Evolutionary conservation across 2,113 vertebrate genomes (phyloP).

Genomic region (Albula goreensis): DNA sequence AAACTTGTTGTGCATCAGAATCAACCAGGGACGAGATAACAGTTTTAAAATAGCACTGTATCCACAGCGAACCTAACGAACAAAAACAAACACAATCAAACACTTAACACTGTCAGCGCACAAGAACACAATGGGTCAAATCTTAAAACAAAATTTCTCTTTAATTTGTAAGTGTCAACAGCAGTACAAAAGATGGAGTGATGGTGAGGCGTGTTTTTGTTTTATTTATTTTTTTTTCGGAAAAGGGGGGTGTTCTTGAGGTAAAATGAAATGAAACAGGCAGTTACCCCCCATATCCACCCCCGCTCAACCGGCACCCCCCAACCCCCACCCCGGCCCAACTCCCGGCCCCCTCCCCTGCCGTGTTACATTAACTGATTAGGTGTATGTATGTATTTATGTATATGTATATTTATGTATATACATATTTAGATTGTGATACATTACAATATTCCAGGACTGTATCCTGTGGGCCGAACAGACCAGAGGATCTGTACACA

Average conservation of each 20-base stretch:
- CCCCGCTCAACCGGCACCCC: constrained; percentile 66
- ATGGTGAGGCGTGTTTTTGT: constrained; percentile 79
- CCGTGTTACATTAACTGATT: constrained; percentile 71
- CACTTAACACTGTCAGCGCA: background rate
- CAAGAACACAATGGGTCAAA: constrained; percentile 47
- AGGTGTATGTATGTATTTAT: constrained; percentile 70
- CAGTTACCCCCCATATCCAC: constrained; percentile 70
- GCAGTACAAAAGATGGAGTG: constrained; percentile 99
- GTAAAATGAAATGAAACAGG: constrained; percentile 99
- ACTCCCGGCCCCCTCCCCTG: background rate
- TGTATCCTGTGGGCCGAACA: constrained; percentile 80
- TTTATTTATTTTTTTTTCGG: constrained; percentile 74
- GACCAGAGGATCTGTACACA: constrained; percentile 73
- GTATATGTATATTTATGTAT: background rate
- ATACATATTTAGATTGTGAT: constrained; percentile 73
- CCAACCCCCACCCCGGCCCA: no score
- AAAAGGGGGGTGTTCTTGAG: constrained; percentile 98
- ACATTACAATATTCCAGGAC: constrained; percentile 84
- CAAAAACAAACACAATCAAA: background rate
- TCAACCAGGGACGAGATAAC: background rate
- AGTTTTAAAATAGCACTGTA: background rate
- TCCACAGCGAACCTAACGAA: background rate
- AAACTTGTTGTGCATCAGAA: background rate
- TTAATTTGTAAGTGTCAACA: constrained; percentile 99
- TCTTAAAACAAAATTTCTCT: constrained; percentile 99